Evolutionary conservation across 23 tunicate genomes (phyloP).

Genomic region (Trididemnum nubilum): DNA sequence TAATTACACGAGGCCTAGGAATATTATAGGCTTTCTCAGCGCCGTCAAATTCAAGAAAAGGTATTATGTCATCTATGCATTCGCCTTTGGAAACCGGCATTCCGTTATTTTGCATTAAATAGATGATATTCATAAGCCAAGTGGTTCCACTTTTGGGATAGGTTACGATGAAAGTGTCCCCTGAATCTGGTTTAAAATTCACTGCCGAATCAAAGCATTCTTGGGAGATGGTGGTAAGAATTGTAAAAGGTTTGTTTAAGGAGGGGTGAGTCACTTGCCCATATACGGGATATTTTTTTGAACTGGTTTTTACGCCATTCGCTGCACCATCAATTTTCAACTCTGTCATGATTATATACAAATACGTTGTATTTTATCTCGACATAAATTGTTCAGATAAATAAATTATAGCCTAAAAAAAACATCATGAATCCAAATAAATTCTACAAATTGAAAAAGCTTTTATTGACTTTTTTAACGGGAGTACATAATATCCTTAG

Average conservation of each 20-base stretch:
- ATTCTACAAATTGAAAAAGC: no score
- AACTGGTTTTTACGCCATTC: no score
- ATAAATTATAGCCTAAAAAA: no score
- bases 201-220: slow-evolving; percentile 30
- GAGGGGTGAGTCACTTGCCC: slow-evolving; percentile 36
- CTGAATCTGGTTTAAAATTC: slow-evolving; percentile 22
- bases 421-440: no score
- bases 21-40: background rate
- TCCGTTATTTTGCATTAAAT: slow-evolving; percentile 34
- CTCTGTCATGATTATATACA: no score
- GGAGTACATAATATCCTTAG: no score
- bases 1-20: slow-evolving; percentile 39
- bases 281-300: slow-evolving; percentile 31
- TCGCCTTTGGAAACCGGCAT: slow-evolving; percentile 7
- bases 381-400: no score
- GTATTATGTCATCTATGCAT: slow-evolving; percentile 7
- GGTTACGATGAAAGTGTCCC: slow-evolving; percentile 36
- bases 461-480: no score
- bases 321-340: no score
- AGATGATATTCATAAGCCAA: slow-evolving; percentile 45
- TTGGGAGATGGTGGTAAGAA: background rate
- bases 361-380: no score
- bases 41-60: slow-evolving; percentile 49
- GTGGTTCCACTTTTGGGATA: slow-evolving; percentile 67
- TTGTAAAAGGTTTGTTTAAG: background rate